Evolutionary conservation across 2,797 vertebrate genomes (phyloP).

Genomic region (Eulemur albifrons): DNA sequence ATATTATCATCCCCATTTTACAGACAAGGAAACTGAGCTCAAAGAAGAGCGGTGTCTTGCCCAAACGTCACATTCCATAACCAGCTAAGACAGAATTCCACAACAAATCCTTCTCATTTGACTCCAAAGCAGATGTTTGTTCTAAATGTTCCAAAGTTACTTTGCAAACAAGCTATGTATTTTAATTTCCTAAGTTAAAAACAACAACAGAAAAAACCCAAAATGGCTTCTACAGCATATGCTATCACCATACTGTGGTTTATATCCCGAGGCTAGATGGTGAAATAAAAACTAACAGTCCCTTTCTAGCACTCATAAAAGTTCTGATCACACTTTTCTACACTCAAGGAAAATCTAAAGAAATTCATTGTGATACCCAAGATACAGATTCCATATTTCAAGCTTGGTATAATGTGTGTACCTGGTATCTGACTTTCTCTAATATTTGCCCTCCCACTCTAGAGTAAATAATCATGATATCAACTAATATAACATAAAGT

Average conservation of each 20-base stretch:
- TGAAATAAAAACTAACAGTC: constrained; percentile 25
- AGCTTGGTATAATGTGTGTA: background rate
- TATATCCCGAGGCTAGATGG: constrained; percentile 59
- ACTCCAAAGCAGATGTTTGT: background rate
- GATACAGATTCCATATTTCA: background rate
- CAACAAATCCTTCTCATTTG: background rate
- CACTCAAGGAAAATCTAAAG: constrained; percentile 1
- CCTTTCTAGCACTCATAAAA: background rate
- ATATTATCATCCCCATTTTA: background rate
- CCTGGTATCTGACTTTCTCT: background rate
- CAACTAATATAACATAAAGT: background rate
- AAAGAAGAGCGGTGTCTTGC: background rate
- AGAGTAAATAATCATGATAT: background rate
- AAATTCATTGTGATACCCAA: background rate
- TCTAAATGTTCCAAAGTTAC: constrained; percentile 29
- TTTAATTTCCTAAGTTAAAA: constrained; percentile 46
- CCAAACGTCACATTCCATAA: background rate
- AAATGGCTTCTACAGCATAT: constrained; percentile 31
- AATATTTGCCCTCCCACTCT: background rate
- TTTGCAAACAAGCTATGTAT: constrained; percentile 48
- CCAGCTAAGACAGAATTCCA: background rate
- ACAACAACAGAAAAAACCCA: background rate
- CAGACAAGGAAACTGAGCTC: background rate
- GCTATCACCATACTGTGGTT: constrained; percentile 34
- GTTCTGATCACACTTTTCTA: constrained; percentile 23